Evolutionary conservation across 2,113 vertebrate genomes (phyloP).

Genomic region (Poeciliopsis occidentalis): DNA sequence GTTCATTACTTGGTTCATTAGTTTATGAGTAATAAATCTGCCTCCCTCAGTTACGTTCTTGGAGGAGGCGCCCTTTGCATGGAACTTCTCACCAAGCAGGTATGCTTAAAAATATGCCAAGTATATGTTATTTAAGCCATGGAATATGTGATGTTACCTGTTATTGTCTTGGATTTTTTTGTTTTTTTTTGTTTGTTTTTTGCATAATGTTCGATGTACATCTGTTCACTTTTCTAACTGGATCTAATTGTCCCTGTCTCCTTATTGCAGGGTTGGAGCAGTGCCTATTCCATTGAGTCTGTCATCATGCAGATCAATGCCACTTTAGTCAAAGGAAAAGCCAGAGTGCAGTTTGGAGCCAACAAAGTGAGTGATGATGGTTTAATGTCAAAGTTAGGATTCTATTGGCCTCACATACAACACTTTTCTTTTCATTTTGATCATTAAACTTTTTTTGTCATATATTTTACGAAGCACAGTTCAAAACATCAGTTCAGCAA

Average conservation of each 20-base stretch:
- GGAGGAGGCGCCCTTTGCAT: slow-evolving; percentile 98
- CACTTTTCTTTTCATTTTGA: not conserved
- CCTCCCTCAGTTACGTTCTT: slow-evolving; percentile 89
- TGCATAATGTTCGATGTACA: not conserved
- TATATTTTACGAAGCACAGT: too few species aligned
- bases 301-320: slow-evolving; percentile 99
- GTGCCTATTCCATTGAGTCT: slow-evolving; percentile 98
- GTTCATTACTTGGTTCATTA: not conserved
- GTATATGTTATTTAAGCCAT: not conserved
- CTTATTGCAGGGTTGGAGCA: slow-evolving; percentile 94
- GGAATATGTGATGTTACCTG: not conserved
- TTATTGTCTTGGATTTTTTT: not conserved
- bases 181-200: too few species aligned
- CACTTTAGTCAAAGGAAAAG: slow-evolving; percentile 99
- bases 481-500: not conserved
- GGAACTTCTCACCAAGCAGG: slow-evolving; percentile 99
- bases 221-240: not conserved
- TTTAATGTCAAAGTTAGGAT: slow-evolving; percentile 16
- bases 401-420: not conserved
- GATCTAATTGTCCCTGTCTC: slow-evolving; percentile 11
- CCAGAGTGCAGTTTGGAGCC: slow-evolving; percentile 98
- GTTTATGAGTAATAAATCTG: not conserved
- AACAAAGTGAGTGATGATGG: slow-evolving; percentile 88
- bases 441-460: not conserved
- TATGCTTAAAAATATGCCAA: slow-evolving; percentile 51